Evolutionary conservation across 1,140 invertebrate genomes (phyloP).

Genomic region (Caenorhabditis inopinata): DNA sequence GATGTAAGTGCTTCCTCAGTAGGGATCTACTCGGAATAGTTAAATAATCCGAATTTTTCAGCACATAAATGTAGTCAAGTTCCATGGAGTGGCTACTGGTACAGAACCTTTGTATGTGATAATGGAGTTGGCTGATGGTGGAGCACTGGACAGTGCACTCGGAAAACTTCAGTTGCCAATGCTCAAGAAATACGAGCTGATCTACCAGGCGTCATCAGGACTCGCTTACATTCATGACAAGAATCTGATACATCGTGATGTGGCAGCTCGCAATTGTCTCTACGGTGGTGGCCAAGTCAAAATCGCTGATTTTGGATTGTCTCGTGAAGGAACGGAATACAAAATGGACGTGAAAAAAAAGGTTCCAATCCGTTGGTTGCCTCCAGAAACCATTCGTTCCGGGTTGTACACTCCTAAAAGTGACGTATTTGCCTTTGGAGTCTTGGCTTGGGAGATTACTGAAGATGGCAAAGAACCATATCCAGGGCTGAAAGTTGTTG

Average conservation of each 20-base stretch:
- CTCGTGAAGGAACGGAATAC: conserved; percentile 44
- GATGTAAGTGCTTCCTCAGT: not conserved
- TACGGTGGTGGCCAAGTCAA: conserved; percentile 51
- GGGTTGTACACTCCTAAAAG: conserved; percentile 47
- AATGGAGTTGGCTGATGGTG: conserved; percentile 43
- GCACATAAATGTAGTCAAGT: conserved; percentile 41
- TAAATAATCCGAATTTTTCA: too few relatives aligned
- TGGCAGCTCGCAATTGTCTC: conserved; percentile 53
- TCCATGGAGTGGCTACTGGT: conserved; percentile 43
- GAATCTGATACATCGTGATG: conserved; percentile 57
- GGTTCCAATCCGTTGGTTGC: conserved; percentile 52
- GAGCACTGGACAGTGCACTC: conserved; percentile 52
- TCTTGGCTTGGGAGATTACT: conserved; percentile 53
- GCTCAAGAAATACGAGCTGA: conserved; percentile 51
- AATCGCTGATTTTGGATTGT: conserved; percentile 51
- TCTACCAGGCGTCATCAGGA: conserved; percentile 47
- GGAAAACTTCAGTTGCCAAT: conserved; percentile 41
- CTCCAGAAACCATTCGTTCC: conserved; percentile 43
- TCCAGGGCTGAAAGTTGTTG: conserved; percentile 47
- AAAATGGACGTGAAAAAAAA: conserved; percentile 46
- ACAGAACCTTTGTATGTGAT: conserved; percentile 38
- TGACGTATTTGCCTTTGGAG: conserved; percentile 52
- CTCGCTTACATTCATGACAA: conserved; percentile 52
- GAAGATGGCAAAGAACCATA: conserved; percentile 50
- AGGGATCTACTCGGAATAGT: too few relatives aligned